These are phyloP conservation scores for Nymphalis io DNA, from an alignment of 1,140 invertebrate species.

Conservation along the genomic window DNA sequence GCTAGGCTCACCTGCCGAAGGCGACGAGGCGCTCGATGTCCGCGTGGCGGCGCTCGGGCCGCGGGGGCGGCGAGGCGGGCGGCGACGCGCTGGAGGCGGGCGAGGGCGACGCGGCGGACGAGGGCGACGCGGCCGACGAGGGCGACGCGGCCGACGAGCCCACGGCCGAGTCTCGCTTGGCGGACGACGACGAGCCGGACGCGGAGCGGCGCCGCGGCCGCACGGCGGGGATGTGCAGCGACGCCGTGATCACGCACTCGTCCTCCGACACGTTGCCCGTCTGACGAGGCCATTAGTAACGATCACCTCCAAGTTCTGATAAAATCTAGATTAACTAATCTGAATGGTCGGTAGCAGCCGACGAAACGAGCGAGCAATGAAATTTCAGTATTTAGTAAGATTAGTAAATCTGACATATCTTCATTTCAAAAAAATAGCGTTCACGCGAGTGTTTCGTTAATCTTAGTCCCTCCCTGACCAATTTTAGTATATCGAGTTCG, in stretches of 20 bases:
- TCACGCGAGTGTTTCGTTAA: no score
- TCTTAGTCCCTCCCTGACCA: no score
- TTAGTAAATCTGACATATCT: no score
- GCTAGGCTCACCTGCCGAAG: slow-evolving; percentile 58
- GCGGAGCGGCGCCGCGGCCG: slow-evolving; percentile 56
- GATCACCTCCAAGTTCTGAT: no score
- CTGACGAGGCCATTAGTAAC: slow-evolving; percentile 29
- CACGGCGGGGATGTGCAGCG: slow-evolving; percentile 86
- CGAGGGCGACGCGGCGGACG: slow-evolving; percentile 48
- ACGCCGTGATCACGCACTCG: slow-evolving; percentile 89
- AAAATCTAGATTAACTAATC: no score
- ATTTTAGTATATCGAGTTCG: no score
- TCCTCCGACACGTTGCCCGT: slow-evolving; percentile 69
- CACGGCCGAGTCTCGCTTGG: slow-evolving; percentile 66
- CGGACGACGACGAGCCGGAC: slow-evolving; percentile 63
- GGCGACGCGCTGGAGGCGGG: slow-evolving; percentile 52
- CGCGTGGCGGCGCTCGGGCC: slow-evolving; percentile 33
- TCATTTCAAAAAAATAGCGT: no score
- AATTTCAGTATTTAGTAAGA: no score
- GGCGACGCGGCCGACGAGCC: slow-evolving; percentile 54
- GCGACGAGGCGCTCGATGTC: slow-evolving; percentile 61
- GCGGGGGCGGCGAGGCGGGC: slow-evolving; percentile 58
- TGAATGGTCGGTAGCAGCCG: no score
- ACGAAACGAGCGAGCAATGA: no score
- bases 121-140: slow-evolving; percentile 38